Conservation (phyloP, 2,797 vertebrate species). For the Amniataba percoides region DNA sequence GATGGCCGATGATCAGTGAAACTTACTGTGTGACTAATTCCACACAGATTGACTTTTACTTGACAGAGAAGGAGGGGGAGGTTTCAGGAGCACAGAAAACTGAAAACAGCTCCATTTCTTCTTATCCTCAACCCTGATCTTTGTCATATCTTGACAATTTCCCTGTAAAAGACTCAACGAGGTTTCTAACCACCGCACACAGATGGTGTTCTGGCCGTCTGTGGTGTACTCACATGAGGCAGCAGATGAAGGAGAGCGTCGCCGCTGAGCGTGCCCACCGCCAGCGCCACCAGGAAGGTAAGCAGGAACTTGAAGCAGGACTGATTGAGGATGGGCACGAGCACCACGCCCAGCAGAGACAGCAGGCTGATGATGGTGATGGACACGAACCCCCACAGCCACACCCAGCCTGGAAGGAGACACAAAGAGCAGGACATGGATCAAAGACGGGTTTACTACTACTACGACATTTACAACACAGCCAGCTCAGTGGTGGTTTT, state of each 20-base stretch:
- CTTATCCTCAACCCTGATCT: not conserved
- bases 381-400: slow-evolving; percentile 96
- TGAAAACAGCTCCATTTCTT: not conserved
- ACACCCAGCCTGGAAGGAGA: slow-evolving; percentile 80
- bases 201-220: no score
- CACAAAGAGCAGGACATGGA: slow-evolving; percentile 3
- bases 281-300: slow-evolving; percentile 97
- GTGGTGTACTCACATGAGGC: slow-evolving; percentile 90
- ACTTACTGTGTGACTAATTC: not conserved
- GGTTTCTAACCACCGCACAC: not conserved
- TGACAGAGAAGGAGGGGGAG: not conserved
- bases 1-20: not conserved
- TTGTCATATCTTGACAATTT: no score
- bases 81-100: not conserved
- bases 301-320: slow-evolving; percentile 99
- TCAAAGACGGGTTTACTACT: not conserved
- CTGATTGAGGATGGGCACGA: slow-evolving; percentile 97
- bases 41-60: not conserved
- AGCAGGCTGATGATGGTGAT: slow-evolving; percentile 99
- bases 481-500: not conserved
- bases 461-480: not conserved
- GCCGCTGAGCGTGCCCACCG: slow-evolving; percentile 97
- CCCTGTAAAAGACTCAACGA: no score
- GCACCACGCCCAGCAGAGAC: slow-evolving; percentile 95
- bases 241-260: slow-evolving; percentile 97